Percentiles rank a stretch among this genome's conserved stretches.
phyloP scores from a whole-genome alignment of 2,888 invertebrate species.

The Pollenia griseotomentosa region DNA sequence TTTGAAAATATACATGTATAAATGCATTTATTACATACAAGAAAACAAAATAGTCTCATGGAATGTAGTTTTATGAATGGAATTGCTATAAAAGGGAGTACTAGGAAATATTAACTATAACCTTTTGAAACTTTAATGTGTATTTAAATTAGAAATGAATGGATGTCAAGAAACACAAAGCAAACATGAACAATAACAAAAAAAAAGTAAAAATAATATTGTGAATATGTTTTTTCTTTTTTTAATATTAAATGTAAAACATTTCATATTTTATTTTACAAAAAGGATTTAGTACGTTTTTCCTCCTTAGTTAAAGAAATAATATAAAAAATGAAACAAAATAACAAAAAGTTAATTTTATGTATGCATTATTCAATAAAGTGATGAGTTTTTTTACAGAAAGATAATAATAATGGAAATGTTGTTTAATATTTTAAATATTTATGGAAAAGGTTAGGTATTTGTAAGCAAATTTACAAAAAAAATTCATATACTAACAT shows the following conservation, averaged over 20 bases:
- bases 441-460: not conserved
- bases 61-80: constrained; percentile 64
- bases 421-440: constrained; percentile 23
- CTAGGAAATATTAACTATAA: constrained; percentile 39
- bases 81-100: constrained; percentile 47
- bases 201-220: constrained; percentile 54
- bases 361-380: constrained; percentile 73
- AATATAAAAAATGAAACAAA: constrained; percentile 30
- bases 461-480: not conserved
- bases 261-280: constrained; percentile 57
- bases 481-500: not conserved
- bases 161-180: constrained; percentile 59
- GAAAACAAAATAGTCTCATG: constrained; percentile 47
- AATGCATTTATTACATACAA: constrained; percentile 20
- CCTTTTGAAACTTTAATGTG: constrained; percentile 48
- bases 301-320: constrained; percentile 68
- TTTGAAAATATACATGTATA: not conserved
- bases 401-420: constrained; percentile 61
- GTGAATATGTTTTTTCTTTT: constrained; percentile 62
- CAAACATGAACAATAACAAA: constrained; percentile 29
- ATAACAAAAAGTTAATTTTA: constrained; percentile 62
- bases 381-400: constrained; percentile 73
- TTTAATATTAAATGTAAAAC: constrained; percentile 59
- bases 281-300: constrained; percentile 50
- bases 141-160: constrained; percentile 50